Evolutionary conservation across 2,797 vertebrate genomes (phyloP).

Genomic region (Phalloptychus januarius): DNA sequence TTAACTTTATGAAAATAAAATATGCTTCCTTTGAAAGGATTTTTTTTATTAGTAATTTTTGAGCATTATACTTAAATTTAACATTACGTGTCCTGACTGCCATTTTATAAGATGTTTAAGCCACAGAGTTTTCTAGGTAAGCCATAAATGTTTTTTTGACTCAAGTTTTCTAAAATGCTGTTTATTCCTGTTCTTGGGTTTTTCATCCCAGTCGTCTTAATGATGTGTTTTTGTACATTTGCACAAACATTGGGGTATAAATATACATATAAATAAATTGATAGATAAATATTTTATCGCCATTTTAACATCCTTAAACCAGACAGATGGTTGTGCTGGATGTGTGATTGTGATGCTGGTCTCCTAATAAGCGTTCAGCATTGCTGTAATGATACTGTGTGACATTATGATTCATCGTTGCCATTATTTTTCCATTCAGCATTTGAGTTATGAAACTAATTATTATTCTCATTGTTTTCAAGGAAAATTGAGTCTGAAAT

Average conservation of each 20-base stretch:
- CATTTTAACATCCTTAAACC: conserved; percentile 22
- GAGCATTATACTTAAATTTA: neutral
- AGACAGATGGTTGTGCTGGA: conserved; percentile 15
- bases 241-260: neutral
- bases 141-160: neutral
- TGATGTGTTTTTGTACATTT: neutral
- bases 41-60: neutral
- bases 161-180: neutral
- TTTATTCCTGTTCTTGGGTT: neutral
- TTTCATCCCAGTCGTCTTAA: neutral
- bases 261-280: neutral
- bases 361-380: conserved; percentile 28
- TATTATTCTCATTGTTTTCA: conserved; percentile 63
- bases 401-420: conserved; percentile 46
- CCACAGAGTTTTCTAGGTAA: neutral
- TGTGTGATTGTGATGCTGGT: conserved; percentile 25
- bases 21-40: neutral
- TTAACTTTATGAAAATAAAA: neutral
- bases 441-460: conserved; percentile 54
- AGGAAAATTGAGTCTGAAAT: conserved; percentile 56
- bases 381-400: conserved; percentile 38
- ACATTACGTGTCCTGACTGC: neutral
- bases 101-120: neutral
- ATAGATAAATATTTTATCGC: conserved; percentile 2
- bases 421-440: conserved; percentile 44